These are phyloP conservation scores for Cichladusa arquata DNA, from an alignment of 2,113 vertebrate genomes.

Conservation along the genomic window DNA sequence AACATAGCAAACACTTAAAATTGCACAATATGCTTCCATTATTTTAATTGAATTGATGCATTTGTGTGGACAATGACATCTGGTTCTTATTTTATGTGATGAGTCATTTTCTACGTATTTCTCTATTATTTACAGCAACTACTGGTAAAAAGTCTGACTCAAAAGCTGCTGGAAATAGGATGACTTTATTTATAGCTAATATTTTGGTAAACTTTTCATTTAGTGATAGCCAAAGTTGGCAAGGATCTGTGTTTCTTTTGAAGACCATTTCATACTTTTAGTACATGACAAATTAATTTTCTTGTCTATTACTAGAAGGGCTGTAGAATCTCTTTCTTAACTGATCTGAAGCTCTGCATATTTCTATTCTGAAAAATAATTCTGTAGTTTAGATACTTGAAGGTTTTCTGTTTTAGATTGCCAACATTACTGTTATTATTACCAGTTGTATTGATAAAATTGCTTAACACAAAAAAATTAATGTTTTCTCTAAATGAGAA, in stretches of 20 bases:
- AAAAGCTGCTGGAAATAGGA: background rate
- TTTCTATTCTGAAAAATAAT: background rate
- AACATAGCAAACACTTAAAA: background rate
- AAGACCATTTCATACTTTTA: background rate
- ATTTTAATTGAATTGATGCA: background rate
- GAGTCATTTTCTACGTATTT: background rate
- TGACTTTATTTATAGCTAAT: background rate
- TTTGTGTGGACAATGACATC: background rate
- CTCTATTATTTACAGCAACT: background rate
- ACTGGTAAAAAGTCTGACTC: background rate
- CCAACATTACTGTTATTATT: background rate
- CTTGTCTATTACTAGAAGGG: background rate
- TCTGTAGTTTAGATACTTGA: background rate
- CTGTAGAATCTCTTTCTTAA: background rate
- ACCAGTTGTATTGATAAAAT: background rate
- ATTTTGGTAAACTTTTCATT: background rate
- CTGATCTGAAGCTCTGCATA: background rate
- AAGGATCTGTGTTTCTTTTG: background rate
- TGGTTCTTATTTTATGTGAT: background rate
- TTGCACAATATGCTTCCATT: background rate
- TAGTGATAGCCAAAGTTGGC: background rate
- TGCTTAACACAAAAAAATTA: background rate
- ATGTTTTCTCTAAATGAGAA: background rate
- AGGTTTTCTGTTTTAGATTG: background rate
- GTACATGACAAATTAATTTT: background rate